These are phyloP conservation scores for Nanger granti DNA, from an alignment of 2,113 vertebrate genomes.

Conservation along the genomic window DNA sequence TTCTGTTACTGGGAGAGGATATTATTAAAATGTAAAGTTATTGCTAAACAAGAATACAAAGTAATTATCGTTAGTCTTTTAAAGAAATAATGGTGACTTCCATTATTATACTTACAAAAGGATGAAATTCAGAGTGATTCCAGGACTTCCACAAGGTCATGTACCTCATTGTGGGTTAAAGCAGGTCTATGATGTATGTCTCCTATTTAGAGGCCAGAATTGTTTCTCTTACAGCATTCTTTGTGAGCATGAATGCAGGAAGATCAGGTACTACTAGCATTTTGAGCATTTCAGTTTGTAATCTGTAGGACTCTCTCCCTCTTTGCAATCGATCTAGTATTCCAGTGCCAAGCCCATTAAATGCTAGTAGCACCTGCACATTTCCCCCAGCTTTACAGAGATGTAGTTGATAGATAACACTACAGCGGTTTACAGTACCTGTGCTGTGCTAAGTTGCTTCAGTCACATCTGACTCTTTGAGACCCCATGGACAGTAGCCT, in stretches of 20 bases:
- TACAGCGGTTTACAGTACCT: not conserved
- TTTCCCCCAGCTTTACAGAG: not conserved
- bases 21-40: not conserved
- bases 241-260: not conserved
- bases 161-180: not conserved
- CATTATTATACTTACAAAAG: not conserved
- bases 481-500: not conserved
- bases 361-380: not conserved
- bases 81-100: not conserved
- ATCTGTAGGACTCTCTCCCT: not conserved
- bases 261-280: not conserved
- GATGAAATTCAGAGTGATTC: not conserved
- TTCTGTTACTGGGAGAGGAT: not conserved
- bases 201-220: not conserved
- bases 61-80: not conserved
- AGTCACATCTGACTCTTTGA: not conserved
- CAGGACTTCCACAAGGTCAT: not conserved
- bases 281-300: not conserved
- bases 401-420: not conserved
- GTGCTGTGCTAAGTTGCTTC: not conserved
- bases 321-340: not conserved
- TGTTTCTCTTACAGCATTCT: not conserved
- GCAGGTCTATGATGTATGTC: not conserved
- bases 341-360: not conserved
- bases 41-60: not conserved